Conservation (phyloP, 2,797 vertebrate genomes). For the Stomatorhinus walkeri region DNA sequence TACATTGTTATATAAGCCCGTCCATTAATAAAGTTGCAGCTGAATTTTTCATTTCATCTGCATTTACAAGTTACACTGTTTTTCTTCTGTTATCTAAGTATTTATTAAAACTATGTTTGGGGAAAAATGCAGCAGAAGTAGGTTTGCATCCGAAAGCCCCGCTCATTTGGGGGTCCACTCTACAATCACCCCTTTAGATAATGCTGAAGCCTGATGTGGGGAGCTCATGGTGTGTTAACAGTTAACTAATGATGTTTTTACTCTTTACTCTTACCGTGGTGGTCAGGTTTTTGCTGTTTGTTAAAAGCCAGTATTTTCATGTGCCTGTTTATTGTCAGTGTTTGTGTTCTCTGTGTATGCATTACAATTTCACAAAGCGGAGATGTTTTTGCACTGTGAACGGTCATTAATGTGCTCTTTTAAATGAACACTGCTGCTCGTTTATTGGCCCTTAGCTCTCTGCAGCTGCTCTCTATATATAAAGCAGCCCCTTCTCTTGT, state of each 20-base stretch:
- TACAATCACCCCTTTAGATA: neutral
- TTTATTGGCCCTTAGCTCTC: neutral
- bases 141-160: neutral
- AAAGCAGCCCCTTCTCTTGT: neutral
- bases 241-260: slow-evolving; percentile 18
- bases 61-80: neutral
- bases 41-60: neutral
- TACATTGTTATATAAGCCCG: neutral
- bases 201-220: slow-evolving; percentile 5
- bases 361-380: neutral
- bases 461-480: neutral
- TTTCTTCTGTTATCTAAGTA: neutral
- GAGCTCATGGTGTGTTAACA: slow-evolving; percentile 18
- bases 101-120: neutral
- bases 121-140: neutral
- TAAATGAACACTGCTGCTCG: neutral
- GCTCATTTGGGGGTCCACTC: neutral
- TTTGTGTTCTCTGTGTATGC: neutral
- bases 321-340: neutral
- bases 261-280: slow-evolving; percentile 22
- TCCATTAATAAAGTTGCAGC: neutral
- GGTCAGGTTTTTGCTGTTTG: neutral
- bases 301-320: neutral
- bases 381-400: neutral
- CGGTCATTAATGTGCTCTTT: neutral